Evolutionary conservation across 2,888 invertebrate genomes (phyloP), one percentile per base, ranked within the genome.

Genomic region (Metalampra italica): DNA sequence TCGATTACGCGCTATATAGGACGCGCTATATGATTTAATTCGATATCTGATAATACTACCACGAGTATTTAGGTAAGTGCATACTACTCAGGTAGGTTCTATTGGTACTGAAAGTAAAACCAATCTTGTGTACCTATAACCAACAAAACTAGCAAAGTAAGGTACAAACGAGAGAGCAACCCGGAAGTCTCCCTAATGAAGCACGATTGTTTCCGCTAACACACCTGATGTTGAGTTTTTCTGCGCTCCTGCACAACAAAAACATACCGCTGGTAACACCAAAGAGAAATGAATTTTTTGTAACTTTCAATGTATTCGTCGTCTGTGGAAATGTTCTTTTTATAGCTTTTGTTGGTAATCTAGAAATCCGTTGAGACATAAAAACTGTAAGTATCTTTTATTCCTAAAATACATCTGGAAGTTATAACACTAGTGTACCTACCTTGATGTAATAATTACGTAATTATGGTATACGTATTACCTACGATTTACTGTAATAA

Each of bases 151-250:
- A 29, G 22, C n/a, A 1, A 2, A 36, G 22, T 13, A 37, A 29
- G 49, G 47, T 50, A 51, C 53, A 49, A 60, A 53, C 43, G 50
- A 51, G 51, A 52, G 55, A 53, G 57, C 58, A 51, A 53, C 46
- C 49, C 43, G 44, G 29, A 45, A 60, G 62, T 60, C 63, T 59
- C 51, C 55, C 58, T 71, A 68, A 74, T 73, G 68, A 74, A 68
- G 65, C 60, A 51, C 68, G 66, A 73, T 74, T 72, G 74, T 71
- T 68, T 66, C 60, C 59, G 55, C 51, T 50, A 48, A 57, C 62
- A 54, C 71, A 70, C 69, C 69, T 69, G 71, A 60, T 66, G 62
- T 62, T 58, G 53, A 47, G 53, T 58, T 52, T 56, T 55, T 56
- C 58, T 55, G 54, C 49, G 51, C 56, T 52, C 51, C 54, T 52